Percentiles rank a stretch among this genome's conserved stretches.
Evolutionary conservation across 2,888 invertebrate species (phyloP).

Genomic region (Habrosyne pyritoides): DNA sequence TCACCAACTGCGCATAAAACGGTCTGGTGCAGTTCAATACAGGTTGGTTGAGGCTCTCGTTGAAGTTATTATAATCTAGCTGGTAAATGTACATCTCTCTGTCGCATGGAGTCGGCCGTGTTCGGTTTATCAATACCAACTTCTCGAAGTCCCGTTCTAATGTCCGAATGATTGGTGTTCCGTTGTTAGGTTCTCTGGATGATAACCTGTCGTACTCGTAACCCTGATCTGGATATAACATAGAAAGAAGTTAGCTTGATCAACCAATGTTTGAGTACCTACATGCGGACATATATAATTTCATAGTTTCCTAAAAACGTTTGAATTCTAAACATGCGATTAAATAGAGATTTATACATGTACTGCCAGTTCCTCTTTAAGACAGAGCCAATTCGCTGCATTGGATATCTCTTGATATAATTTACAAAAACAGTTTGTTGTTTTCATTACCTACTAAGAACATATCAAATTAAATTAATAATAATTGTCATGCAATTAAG

Average conservation of each 20-base stretch:
- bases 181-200: neutral
- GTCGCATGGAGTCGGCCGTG: conserved; percentile 93
- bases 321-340: neutral
- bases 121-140: conserved; percentile 88
- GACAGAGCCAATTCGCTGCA: neutral
- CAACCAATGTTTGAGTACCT: neutral
- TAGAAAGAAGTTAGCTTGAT: neutral
- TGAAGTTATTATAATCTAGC: conserved; percentile 73
- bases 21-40: conserved; percentile 79
- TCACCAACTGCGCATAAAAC: conserved; percentile 89
- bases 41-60: conserved; percentile 77
- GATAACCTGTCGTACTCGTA: conserved; percentile 69
- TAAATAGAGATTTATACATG: neutral
- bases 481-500: neutral
- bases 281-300: neutral
- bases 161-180: conserved; percentile 54
- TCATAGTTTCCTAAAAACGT: neutral
- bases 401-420: neutral
- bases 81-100: conserved; percentile 86
- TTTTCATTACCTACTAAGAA: too few relatives aligned
- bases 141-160: conserved; percentile 85
- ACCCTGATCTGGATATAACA: conserved; percentile 45
- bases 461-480: neutral
- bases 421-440: neutral
- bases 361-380: neutral